Percentiles rank a stretch among this genome's conserved stretches.
phyloP scores from a whole-genome alignment of 2,888 invertebrate genomes.

The Criorhina ranunculi region DNA sequence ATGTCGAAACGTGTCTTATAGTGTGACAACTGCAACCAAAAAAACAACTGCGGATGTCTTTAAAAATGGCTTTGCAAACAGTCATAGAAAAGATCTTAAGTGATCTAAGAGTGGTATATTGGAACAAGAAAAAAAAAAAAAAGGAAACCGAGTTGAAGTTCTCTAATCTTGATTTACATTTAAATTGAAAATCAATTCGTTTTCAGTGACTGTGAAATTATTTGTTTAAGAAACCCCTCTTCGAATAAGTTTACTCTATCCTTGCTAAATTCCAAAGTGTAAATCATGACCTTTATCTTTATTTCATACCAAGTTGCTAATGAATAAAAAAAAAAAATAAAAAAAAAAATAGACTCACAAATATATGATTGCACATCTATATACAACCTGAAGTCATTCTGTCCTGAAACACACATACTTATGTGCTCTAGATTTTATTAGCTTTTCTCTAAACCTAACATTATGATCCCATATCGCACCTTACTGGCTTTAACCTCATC shows the following conservation, averaged over 20 bases:
- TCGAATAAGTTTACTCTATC: neutral
- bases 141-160: too few species aligned
- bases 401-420: neutral
- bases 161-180: too few species aligned
- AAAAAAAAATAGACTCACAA: neutral
- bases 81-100: too few species aligned
- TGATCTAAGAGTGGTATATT: too few species aligned
- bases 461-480: conserved; percentile 52
- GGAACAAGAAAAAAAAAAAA: too few species aligned
- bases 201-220: too few species aligned
- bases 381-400: neutral
- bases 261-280: conserved; percentile 3
- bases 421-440: conserved; percentile 51
- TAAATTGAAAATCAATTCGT: too few species aligned
- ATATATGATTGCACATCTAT: conserved; percentile 6
- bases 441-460: conserved; percentile 36
- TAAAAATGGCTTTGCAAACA: too few species aligned
- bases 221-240: too few species aligned
- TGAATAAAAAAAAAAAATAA: neutral
- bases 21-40: too few species aligned
- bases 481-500: conserved; percentile 57
- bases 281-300: conserved; percentile 13
- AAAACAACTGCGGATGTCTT: too few species aligned
- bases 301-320: conserved; percentile 12
- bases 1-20: too few species aligned